A percentile compares a stretch with the other conserved stretches of the same genome.
Evolutionary conservation across 1,140 invertebrate genomes (phyloP).

Genomic region (Paralvinella palmiformis): DNA sequence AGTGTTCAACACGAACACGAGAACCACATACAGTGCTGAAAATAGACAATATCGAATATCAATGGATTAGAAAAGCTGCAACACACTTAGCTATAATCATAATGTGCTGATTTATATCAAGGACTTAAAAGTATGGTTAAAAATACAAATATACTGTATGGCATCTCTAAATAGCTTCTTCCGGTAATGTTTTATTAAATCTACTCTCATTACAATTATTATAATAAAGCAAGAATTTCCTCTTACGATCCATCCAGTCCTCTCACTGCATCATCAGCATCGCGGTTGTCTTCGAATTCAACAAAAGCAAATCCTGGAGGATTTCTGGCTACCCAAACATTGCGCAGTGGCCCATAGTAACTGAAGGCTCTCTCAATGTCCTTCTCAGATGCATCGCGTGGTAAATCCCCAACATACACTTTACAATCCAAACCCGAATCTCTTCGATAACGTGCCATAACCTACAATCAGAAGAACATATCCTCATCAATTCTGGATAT

Average conservation of each 20-base stretch:
- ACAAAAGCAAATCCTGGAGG: conserved; percentile 84
- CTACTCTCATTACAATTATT: neutral
- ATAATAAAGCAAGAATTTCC: neutral
- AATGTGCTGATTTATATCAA: neutral
- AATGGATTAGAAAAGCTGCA: neutral
- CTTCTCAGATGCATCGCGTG: conserved; percentile 46
- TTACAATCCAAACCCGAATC: conserved; percentile 71
- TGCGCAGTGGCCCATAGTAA: conserved; percentile 86
- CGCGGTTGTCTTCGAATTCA: conserved; percentile 89
- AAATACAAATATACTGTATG: neutral
- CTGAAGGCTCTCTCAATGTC: conserved; percentile 73
- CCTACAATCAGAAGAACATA: neutral
- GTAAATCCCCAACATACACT: conserved; percentile 91
- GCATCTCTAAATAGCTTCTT: neutral
- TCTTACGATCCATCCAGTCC: conserved; percentile 75
- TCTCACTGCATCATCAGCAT: conserved; percentile 90
- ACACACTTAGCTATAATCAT: neutral
- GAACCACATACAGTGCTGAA: conserved; percentile 75
- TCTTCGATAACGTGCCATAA: neutral
- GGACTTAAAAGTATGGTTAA: neutral
- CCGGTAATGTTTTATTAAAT: neutral
- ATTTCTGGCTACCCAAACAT: conserved; percentile 92
- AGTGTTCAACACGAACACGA: conserved; percentile 84
- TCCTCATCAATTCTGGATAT: neutral
- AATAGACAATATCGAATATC: conserved; percentile 11